These are phyloP conservation scores for Halictus rubicundus DNA, from an alignment of 1,140 invertebrate species.

Conservation along the genomic window DNA sequence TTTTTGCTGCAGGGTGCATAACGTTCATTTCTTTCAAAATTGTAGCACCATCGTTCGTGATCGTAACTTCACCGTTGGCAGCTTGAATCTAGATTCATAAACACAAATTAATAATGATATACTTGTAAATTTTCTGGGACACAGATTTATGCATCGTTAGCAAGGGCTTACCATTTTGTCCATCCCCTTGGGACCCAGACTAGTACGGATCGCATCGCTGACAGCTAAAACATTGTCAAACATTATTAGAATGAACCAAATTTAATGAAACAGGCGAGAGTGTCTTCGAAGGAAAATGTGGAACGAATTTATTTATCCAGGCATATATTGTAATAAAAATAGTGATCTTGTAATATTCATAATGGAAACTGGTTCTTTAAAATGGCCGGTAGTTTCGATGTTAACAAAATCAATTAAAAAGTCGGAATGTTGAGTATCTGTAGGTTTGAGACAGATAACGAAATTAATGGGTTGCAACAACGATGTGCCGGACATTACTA, in stretches of 20 bases:
- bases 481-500: conserved; percentile 54
- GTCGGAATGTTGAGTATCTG: neutral
- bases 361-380: no score
- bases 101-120: conserved; percentile 12
- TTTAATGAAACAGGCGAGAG: no score
- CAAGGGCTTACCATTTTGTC: conserved; percentile 96
- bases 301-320: no score
- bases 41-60: conserved; percentile 99
- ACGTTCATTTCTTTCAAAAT: conserved; percentile 99
- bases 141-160: neutral
- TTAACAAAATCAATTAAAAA: neutral
- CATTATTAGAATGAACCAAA: neutral
- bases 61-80: conserved; percentile 98
- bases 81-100: conserved; percentile 90
- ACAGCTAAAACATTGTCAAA: conserved; percentile 88
- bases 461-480: neutral
- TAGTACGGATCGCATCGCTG: conserved; percentile 98
- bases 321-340: no score
- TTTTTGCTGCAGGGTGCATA: conserved; percentile 99
- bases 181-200: conserved; percentile 99
- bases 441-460: neutral
- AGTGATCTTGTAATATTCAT: no score
- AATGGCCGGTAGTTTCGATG: neutral
- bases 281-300: no score
- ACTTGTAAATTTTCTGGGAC: conserved; percentile 28